phyloP scores from a whole-genome alignment of 2,113 vertebrate species.

The Odocoileus virginianus region DNA sequence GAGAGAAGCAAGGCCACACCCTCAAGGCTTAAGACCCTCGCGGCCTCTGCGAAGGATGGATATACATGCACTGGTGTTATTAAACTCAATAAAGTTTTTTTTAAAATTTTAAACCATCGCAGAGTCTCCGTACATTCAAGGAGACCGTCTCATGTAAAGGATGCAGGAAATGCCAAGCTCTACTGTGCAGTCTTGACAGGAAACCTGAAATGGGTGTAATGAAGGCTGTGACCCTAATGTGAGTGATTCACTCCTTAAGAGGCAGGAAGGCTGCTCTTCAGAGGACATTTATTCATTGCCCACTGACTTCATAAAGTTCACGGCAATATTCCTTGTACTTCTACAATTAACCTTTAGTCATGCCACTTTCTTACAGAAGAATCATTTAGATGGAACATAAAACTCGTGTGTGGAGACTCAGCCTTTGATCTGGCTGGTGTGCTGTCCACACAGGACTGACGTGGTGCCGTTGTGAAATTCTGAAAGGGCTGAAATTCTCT shows the following conservation, averaged over 20 bases:
- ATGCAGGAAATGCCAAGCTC: not conserved
- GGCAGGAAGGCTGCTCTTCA: slow-evolving; percentile 51
- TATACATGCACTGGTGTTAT: fast-evolving
- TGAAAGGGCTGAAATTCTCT: slow-evolving; percentile 38
- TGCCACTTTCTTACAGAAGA: slow-evolving; percentile 54
- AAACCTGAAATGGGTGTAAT: slow-evolving; percentile 1
- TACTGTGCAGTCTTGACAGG: not conserved
- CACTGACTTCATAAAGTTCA: slow-evolving; percentile 23
- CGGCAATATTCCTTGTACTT: not conserved
- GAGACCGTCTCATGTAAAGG: not conserved
- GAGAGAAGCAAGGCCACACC: not conserved
- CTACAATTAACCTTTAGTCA: slow-evolving; percentile 69
- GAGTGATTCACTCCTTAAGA: slow-evolving; percentile 46
- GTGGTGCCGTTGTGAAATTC: slow-evolving; percentile 38
- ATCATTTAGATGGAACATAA: slow-evolving; percentile 32
- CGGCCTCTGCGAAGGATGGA: not conserved
- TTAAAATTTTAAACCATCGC: not conserved
- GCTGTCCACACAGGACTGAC: slow-evolving; percentile 3
- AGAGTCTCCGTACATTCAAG: slow-evolving; percentile 31
- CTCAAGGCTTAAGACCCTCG: fast-evolving
- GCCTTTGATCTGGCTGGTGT: slow-evolving; percentile 51
- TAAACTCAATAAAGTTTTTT: not conserved
- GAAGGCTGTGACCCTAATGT: not conserved
- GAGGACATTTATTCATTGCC: slow-evolving; percentile 11
- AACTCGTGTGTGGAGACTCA: not conserved